phyloP scores from a whole-genome alignment of 1,140 invertebrate genomes.

The Halesus radiatus region DNA sequence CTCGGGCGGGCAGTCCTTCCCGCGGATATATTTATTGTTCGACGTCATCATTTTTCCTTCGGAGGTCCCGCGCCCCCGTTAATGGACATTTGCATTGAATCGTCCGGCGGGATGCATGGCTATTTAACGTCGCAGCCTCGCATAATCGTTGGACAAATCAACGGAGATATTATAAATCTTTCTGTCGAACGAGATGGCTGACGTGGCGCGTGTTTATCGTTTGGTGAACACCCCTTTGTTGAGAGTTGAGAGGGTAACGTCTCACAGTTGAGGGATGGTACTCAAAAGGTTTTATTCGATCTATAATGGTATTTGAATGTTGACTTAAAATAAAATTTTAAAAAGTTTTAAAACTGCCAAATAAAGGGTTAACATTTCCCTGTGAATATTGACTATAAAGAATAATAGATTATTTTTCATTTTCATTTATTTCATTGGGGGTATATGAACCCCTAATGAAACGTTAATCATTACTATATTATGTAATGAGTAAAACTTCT shows the following conservation, averaged over 20 bases:
- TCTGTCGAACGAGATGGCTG: neutral
- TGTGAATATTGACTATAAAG: too few species aligned
- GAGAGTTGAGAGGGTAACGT: neutral
- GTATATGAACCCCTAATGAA: too few species aligned
- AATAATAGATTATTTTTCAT: too few species aligned
- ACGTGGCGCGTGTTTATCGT: slow-evolving; percentile 20
- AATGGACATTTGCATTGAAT: slow-evolving; percentile 57
- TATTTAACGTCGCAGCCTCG: slow-evolving; percentile 47
- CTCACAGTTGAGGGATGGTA: too few species aligned
- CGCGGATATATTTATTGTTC: slow-evolving; percentile 50
- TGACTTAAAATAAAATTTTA: too few species aligned
- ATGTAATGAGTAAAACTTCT: too few species aligned
- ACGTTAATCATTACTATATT: too few species aligned
- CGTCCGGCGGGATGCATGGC: slow-evolving; percentile 45
- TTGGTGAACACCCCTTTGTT: neutral
- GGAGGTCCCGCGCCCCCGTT: slow-evolving; percentile 47
- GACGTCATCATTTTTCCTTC: slow-evolving; percentile 39
- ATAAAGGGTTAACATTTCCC: too few species aligned
- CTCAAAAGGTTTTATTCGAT: too few species aligned
- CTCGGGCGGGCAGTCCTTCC: slow-evolving; percentile 30
- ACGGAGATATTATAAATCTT: slow-evolving; percentile 27
- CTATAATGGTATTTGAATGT: too few species aligned
- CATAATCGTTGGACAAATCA: slow-evolving; percentile 36
- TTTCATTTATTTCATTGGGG: too few species aligned
- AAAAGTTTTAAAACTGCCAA: too few species aligned